Base-by-base conservation (phyloP, 2,888 invertebrate genomes). In the Stictocephala bisonia region DNA sequence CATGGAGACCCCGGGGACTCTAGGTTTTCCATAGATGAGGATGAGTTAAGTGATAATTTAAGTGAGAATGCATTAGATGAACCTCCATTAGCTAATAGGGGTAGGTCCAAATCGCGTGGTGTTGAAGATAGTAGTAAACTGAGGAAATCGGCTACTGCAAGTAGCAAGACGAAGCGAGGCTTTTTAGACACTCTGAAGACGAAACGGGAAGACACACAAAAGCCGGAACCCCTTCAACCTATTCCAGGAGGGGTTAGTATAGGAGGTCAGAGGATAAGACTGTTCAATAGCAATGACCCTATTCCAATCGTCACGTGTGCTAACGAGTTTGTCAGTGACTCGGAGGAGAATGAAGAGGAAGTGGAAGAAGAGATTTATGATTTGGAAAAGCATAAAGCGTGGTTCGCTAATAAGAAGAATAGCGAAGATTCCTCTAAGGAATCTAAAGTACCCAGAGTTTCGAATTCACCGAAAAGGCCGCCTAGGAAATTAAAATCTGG, bases 201-300 rank as follows among this genome's bases (percentile, higher is more conserved):
- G 86, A 88, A 78, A 88, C 88, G 81, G 85, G 70, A 70, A n/a
- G 35, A 51, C 40, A 40, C 20, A n/a, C 74, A 76, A 66, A 80
- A 78, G 73, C 79, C 77, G 4, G 75, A 75, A 29, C 77, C n/a
- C n/a, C n/a, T n/a, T n/a, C n/a, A 27, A 70, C 77, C 70, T 3
- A n/a, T 70, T 1, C 70, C 53, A 7, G 70, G 56, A 13, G 20
- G 84, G 81, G 79, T 90, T 88, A 79, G 79, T 74, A 91, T 91
- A 73, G 88, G 90, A 9, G 92, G 91, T 7, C 91, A 91, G 82
- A 86, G 90, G 80, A 90, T 91, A 78, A 85, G 90, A 77, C 85
- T 90, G 41, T 87, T 90, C 78, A 90, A 72, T 64, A 40, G 35
- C 64, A 58, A 44, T 44, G 72, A 64, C 18, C 20, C 51, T 31